A percentile compares a stretch with the other conserved stretches of the same genome.
phyloP scores from a whole-genome alignment of 2,888 invertebrate genomes.

The Kuschelorhynchus macadamiae region DNA sequence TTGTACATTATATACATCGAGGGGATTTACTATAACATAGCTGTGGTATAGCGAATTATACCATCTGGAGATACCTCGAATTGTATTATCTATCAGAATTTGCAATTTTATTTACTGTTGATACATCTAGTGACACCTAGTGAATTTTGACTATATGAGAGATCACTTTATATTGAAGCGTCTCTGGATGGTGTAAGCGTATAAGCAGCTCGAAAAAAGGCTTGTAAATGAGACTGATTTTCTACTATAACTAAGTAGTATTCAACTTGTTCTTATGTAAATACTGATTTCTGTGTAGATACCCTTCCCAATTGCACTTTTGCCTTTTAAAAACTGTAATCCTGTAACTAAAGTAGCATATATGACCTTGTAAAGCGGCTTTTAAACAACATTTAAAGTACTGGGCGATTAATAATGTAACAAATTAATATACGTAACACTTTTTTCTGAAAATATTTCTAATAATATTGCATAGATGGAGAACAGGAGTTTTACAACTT shows the following conservation, averaged over 20 bases:
- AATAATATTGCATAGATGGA: too few species aligned
- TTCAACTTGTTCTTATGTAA: conserved; percentile 34
- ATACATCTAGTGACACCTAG: too few species aligned
- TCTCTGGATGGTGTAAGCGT: background rate
- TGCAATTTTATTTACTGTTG: too few species aligned
- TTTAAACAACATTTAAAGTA: too few species aligned
- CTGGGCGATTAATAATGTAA: too few species aligned
- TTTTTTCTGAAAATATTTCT: too few species aligned
- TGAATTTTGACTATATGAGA: too few species aligned
- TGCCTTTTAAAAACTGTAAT: conserved; percentile 1
- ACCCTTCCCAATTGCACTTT: conserved; percentile 15
- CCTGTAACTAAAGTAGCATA: background rate
- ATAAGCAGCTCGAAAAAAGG: conserved; percentile 55
- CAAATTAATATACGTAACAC: too few species aligned
- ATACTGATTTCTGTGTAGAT: conserved; percentile 24
- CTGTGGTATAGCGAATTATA: conserved; percentile 10
- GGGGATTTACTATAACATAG: conserved; percentile 17
- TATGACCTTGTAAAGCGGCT: background rate
- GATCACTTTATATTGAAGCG: too few species aligned
- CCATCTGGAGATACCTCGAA: background rate
- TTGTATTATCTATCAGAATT: too few species aligned
- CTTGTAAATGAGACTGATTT: conserved; percentile 66
- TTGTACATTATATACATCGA: conserved; percentile 31
- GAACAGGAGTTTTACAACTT: too few species aligned
- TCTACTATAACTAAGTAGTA: conserved; percentile 57